Base-by-base conservation (phyloP, 2,797 vertebrate genomes). In the Taenioides sp. region DNA sequence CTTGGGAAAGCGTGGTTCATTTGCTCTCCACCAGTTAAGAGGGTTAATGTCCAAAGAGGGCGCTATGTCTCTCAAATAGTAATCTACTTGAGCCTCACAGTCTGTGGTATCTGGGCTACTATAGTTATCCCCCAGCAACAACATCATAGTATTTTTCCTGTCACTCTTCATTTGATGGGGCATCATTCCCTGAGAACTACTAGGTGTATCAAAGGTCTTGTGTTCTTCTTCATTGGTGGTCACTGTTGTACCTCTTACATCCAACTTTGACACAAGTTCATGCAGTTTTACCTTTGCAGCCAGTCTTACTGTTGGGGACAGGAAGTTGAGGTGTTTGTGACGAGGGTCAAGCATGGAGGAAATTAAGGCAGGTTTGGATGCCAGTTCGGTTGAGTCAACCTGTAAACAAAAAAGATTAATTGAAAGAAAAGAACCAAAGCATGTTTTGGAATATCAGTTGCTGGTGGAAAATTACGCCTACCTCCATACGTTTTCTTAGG, bases 311-410 rank as follows among this genome's bases (percentile, higher is more conserved):
- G 83, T 71, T 2, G 87, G 86, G 7, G 86, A 85, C 49, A 91
- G 75, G 79, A 92, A 91, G 75, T 83, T 79, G 57, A 91, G 85
- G 7, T 88, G 89, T 78, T 91, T 91, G 85, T 92, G 90, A 47
- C 88, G 85, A 65, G 90, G 90, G 78, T 92, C 91, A 79, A 92
- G 78, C 82, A 92, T 87, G 0, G 86, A 91, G 40, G 86, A 86
- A 0, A 89, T 86, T 69, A 91, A 75, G 62, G 89, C 89, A 11
- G 88, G 86, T 83, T 90, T 90, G 70, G 89, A 87, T 40, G 87
- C 77, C 0, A 90, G 62, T 28, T 89, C 85, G 0, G 67, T 70
- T 0, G 84, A 84, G 71, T 89, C 85, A 2, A 89, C 81, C 87
- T 90, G 83, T 10, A 11, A 54, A 66, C 65, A 54, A 20, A 66